phyloP scores from a whole-genome alignment of 2,888 invertebrate genomes.

The Odontomyia ornata region DNA sequence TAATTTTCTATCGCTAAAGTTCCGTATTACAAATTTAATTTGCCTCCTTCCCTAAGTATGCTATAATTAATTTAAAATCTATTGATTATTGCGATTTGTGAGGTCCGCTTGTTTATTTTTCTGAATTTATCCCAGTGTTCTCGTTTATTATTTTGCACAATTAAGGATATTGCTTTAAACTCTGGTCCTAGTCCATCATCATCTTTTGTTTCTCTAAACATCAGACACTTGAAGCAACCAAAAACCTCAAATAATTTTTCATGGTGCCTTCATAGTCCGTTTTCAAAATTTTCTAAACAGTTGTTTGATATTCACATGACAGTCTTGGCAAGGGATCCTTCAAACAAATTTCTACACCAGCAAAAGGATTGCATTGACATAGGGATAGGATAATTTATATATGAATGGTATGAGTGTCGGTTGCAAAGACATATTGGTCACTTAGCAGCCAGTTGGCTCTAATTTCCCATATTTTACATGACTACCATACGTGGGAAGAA shows the following conservation, averaged over 20 bases:
- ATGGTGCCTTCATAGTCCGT: not conserved
- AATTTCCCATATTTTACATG: slow-evolving; percentile 39
- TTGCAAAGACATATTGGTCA: slow-evolving; percentile 7
- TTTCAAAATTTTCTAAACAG: slow-evolving; percentile 16
- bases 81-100: too few relatives aligned
- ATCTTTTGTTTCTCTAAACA: not conserved
- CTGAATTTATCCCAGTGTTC: too few relatives aligned
- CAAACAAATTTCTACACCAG: not conserved
- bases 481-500: slow-evolving; percentile 7
- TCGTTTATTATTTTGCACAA: too few relatives aligned
- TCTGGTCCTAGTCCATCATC: too few relatives aligned
- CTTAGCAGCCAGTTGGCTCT: slow-evolving; percentile 36
- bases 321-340: not conserved
- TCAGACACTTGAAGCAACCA: not conserved
- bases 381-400: not conserved
- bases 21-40: too few relatives aligned
- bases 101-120: too few relatives aligned
- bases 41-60: too few relatives aligned
- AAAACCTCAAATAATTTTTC: slow-evolving; percentile 26
- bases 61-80: too few relatives aligned
- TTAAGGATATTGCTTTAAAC: too few relatives aligned
- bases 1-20: too few relatives aligned
- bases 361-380: slow-evolving; percentile 35
- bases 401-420: not conserved
- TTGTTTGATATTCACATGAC: slow-evolving; percentile 41